Base-by-base conservation (phyloP, 1,140 invertebrate species). In the Palaemon carinicauda region DNA sequence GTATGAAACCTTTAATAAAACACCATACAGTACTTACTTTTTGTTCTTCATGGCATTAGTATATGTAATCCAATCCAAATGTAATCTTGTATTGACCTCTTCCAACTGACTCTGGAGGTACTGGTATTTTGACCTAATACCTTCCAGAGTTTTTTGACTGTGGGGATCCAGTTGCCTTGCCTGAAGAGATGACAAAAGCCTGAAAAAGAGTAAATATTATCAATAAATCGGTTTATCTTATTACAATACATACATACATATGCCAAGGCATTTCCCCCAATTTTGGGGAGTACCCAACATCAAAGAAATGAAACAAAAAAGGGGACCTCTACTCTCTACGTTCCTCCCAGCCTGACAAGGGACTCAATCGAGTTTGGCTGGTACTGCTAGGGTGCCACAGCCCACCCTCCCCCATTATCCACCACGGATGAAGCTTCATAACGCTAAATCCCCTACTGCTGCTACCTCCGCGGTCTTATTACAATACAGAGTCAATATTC, bases 21-120 rank as follows among this genome's bases (percentile, higher is more conserved):
- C 9, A 33, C 50, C 5, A 33, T 14, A 31, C 15, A 51, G 52
- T 33, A 80, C 84, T 80, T 50, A 80, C 84, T 86, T 86, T 29
- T 86, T 86, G 14, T 80, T 86, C 50, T 80, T 86, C 15, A 29
- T 29, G 9, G 65, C 77, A 80, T 86, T 86, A n/a, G 77, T 80
- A 51, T 73, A 86, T 7, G 77, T 51, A 31, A 69, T 78, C 84
- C 84, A 86, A 41, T 86, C 84, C n/a, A 86, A 78, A 41, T 86
- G 84, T n/a, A 86, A 75, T 4, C 84, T 65, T 51, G 77, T 86
- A 21, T 86, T 33, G 3, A 86, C 69, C 15, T 86, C 84, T 7
- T 24, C 51, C 12, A 86, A 31, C n/a, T 86, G 84, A 65, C 84
- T 86, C 19, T 80, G 77, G 7, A 86, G 65, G 60, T 86, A 86